phyloP scores from a whole-genome alignment of 1,140 invertebrate genomes.

The Paramacrobiotus metropolitanus region DNA sequence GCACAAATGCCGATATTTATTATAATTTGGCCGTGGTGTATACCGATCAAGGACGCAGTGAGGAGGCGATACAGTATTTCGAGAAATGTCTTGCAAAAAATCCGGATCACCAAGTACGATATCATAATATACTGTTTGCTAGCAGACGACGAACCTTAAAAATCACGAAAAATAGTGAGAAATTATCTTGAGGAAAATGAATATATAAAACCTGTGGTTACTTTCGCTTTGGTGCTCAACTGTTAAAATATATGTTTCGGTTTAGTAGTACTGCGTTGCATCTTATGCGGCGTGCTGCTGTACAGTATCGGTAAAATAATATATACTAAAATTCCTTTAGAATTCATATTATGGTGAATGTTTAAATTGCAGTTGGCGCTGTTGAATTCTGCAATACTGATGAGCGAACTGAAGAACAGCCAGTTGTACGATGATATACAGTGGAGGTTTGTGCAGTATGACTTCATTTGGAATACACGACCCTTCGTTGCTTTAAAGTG shows the following conservation, averaged over 20 bases:
- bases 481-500: background rate
- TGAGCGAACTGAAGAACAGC: background rate
- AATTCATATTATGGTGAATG: no score
- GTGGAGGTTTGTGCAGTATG: background rate
- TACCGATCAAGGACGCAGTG: conserved; percentile 66
- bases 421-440: background rate
- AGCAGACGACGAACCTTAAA: no score
- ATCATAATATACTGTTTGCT: background rate
- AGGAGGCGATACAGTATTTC: conserved; percentile 66
- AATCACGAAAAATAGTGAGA: no score
- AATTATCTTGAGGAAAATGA: no score
- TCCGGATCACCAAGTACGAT: conserved; percentile 45
- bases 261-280: no score
- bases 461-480: background rate
- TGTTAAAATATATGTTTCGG: no score
- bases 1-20: conserved; percentile 83
- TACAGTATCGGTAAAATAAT: no score
- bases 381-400: background rate
- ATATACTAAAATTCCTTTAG: no score
- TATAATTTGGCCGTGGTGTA: conserved; percentile 91
- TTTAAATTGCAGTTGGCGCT: background rate
- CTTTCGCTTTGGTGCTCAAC: no score
- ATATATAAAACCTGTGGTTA: no score
- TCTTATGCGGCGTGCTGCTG: no score
- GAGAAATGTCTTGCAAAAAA: conserved; percentile 76